A percentile compares a stretch with the other conserved stretches of the same genome.
phyloP scores from a whole-genome alignment of 2,113 vertebrate species.

The Peromyscus polionotus region DNA sequence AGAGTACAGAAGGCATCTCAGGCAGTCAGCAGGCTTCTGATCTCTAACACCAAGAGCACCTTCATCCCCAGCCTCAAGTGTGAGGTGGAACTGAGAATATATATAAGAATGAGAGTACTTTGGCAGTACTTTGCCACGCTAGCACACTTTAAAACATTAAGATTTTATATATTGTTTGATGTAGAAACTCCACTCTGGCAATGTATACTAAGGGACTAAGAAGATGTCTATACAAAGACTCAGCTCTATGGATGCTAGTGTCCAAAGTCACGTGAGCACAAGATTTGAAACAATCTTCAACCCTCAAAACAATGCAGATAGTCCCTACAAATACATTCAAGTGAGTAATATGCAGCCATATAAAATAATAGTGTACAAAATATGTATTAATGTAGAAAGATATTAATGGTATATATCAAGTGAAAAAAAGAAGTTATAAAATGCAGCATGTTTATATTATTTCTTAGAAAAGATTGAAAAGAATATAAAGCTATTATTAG shows the following conservation, averaged over 20 bases:
- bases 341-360: background rate
- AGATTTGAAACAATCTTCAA: conserved; percentile 1
- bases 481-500: background rate
- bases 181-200: conserved; percentile 40
- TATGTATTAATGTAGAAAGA: background rate
- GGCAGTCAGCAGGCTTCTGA: conserved; percentile 11
- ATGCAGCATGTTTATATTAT: conserved; percentile 1
- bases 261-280: conserved; percentile 25
- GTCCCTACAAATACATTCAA: background rate
- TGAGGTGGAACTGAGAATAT: conserved; percentile 20
- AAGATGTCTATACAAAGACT: conserved; percentile 2
- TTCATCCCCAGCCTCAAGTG: background rate
- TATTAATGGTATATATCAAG: background rate
- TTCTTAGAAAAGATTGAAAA: conserved; percentile 39
- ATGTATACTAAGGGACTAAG: background rate
- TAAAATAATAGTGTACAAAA: conserved; percentile 33
- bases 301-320: conserved; percentile 8
- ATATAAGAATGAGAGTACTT: background rate
- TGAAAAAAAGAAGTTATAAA: background rate
- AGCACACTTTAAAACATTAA: background rate
- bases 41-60: background rate
- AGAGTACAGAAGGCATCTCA: background rate
- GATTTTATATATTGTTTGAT: conserved; percentile 30
- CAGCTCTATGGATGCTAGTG: background rate
- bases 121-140: background rate